Conservation (phyloP, 2,888 invertebrate genomes). For the Seira musarum region DNA sequence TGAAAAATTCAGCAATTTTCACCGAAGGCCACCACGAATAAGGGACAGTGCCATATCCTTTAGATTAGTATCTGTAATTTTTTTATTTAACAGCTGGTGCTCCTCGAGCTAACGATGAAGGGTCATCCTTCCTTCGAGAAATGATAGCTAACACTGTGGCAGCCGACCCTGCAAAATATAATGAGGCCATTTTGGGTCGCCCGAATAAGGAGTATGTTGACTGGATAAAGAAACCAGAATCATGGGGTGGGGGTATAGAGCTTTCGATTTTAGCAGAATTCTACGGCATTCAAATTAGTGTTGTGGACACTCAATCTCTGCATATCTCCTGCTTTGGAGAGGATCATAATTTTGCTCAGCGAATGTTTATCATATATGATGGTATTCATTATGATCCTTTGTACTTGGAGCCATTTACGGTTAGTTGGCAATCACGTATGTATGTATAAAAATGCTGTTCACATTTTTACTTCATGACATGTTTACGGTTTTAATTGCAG, state of each 20-base stretch:
- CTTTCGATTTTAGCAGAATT: constrained; percentile 87
- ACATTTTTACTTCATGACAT: background rate
- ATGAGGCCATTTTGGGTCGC: constrained; percentile 88
- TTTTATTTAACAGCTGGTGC: constrained; percentile 62
- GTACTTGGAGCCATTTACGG: constrained; percentile 85
- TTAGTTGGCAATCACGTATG: too few species aligned
- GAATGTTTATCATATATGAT: constrained; percentile 93
- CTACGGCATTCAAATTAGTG: constrained; percentile 93
- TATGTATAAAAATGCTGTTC: background rate
- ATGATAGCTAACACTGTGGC: constrained; percentile 89
- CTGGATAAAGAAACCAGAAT: constrained; percentile 91
- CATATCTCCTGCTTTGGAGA: constrained; percentile 95
- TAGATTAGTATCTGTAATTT: constrained; percentile 38
- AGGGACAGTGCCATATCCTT: too few species aligned
- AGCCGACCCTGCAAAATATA: constrained; percentile 84
- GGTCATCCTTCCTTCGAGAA: constrained; percentile 79
- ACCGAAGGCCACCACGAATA: too few species aligned
- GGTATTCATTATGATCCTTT: constrained; percentile 98
- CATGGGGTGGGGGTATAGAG: constrained; percentile 95
- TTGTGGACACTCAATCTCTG: constrained; percentile 91
- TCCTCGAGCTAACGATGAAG: constrained; percentile 1
- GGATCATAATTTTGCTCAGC: constrained; percentile 85
- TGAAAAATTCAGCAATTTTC: too few species aligned
- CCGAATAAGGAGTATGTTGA: constrained; percentile 88
- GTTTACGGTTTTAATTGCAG: constrained; percentile 70